phyloP scores from a whole-genome alignment of 2,888 invertebrate genomes.

The Eudasyphora cyanicolor region DNA sequence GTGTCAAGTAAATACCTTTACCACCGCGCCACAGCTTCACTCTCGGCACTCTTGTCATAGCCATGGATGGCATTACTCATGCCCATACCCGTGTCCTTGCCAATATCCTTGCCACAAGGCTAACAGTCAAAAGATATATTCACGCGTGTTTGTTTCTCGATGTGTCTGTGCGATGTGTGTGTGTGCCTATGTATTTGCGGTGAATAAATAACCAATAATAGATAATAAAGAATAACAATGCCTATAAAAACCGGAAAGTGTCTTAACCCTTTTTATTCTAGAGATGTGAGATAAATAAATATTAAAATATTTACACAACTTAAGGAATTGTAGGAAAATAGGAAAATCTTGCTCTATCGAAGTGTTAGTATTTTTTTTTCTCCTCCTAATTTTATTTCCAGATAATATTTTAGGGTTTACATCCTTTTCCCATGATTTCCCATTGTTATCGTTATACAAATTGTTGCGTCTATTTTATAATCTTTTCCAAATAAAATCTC shows the following conservation, averaged over 20 bases:
- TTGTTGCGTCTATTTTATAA: too few species aligned
- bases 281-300: background rate
- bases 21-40: background rate
- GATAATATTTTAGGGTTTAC: too few species aligned
- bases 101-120: background rate
- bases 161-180: background rate
- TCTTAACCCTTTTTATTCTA: background rate
- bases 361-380: too few species aligned
- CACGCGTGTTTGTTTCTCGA: background rate
- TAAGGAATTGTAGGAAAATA: too few species aligned
- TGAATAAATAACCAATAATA: conserved; percentile 49
- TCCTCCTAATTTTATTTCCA: too few species aligned
- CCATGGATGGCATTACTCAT: too few species aligned
- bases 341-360: too few species aligned
- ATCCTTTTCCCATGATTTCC: too few species aligned
- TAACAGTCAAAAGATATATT: background rate
- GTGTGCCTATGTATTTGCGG: conserved; percentile 4
- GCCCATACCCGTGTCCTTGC: too few species aligned
- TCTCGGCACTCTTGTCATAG: too few species aligned
- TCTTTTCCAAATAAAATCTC: too few species aligned
- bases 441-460: too few species aligned
- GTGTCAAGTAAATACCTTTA: conserved; percentile 55
- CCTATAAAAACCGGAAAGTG: background rate
- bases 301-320: background rate
- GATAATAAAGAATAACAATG: conserved; percentile 38